Conservation (phyloP, 2,888 invertebrate genomes). For the Carcina quercana region DNA sequence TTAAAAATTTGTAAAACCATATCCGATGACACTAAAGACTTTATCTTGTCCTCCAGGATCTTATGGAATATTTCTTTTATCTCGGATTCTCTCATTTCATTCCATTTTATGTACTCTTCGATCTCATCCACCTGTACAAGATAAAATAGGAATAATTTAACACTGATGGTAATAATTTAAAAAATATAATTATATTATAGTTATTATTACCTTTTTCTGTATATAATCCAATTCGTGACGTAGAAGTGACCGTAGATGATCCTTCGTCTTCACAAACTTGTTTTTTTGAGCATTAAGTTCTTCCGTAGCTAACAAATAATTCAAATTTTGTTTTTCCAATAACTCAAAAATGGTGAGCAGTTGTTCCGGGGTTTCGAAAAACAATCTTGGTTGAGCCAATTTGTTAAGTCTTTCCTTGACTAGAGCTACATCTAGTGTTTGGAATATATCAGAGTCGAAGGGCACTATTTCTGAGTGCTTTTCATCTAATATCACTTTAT, state of each 20-base stretch:
- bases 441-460: conserved; percentile 46
- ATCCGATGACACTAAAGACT: conserved; percentile 72
- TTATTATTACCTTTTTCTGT: conserved; percentile 42
- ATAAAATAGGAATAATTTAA: background rate
- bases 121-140: conserved; percentile 44
- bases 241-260: conserved; percentile 36
- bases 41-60: conserved; percentile 59
- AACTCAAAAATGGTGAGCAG: conserved; percentile 43
- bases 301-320: conserved; percentile 58
- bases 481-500: conserved; percentile 36
- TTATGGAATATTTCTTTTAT: conserved; percentile 50
- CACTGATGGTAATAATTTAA: background rate
- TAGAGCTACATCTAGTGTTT: conserved; percentile 32
- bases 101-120: conserved; percentile 40
- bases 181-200: too few relatives aligned
- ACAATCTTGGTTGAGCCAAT: conserved; percentile 46
- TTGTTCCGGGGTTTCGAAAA: conserved; percentile 53
- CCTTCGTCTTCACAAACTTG: conserved; percentile 47
- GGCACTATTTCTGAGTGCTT: conserved; percentile 41
- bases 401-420: conserved; percentile 34
- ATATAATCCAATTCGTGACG: conserved; percentile 43
- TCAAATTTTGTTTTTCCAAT: conserved; percentile 60
- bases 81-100: conserved; percentile 46
- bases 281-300: conserved; percentile 53
- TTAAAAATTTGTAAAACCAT: conserved; percentile 75